Evolutionary conservation across 2,797 vertebrate species (phyloP).

Genomic region (Cynodonichthys magdalenae): DNA sequence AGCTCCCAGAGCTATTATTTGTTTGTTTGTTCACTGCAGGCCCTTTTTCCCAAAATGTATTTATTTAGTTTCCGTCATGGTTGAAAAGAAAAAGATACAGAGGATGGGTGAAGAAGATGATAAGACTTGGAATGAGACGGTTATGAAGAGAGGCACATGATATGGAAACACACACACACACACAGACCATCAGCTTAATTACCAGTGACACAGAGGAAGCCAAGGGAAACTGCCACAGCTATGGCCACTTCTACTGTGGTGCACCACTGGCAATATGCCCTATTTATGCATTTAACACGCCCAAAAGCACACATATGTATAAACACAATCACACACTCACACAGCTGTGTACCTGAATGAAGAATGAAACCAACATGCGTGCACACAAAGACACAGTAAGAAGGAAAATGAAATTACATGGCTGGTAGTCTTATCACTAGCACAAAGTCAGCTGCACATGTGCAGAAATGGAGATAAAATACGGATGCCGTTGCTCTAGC

Average conservation of each 20-base stretch:
- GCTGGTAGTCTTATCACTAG: conserved; percentile 49
- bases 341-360: conserved; percentile 18
- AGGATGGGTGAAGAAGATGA: conserved; percentile 37
- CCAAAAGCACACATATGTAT: conserved; percentile 6
- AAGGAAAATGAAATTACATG: conserved; percentile 50
- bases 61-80: conserved; percentile 32
- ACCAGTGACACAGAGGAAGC: conserved; percentile 66
- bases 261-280: conserved; percentile 66
- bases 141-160: conserved; percentile 42
- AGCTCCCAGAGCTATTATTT: conserved; percentile 46
- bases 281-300: conserved; percentile 56
- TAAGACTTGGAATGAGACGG: conserved; percentile 39
- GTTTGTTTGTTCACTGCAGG: conserved; percentile 35
- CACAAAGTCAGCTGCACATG: conserved; percentile 59
- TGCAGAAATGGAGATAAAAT: conserved; percentile 67
- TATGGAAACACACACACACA: conserved; percentile 31
- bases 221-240: conserved; percentile 57
- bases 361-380: conserved; percentile 3
- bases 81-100: conserved; percentile 16
- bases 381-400: conserved; percentile 10
- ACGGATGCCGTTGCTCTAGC: conserved; percentile 28
- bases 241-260: conserved; percentile 66
- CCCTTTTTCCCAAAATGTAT: conserved; percentile 3
- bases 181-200: conserved; percentile 72
- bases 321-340: conserved; percentile 5